phyloP scores from a whole-genome alignment of 2,113 vertebrate species.

The Beaufortia kweichowensis region DNA sequence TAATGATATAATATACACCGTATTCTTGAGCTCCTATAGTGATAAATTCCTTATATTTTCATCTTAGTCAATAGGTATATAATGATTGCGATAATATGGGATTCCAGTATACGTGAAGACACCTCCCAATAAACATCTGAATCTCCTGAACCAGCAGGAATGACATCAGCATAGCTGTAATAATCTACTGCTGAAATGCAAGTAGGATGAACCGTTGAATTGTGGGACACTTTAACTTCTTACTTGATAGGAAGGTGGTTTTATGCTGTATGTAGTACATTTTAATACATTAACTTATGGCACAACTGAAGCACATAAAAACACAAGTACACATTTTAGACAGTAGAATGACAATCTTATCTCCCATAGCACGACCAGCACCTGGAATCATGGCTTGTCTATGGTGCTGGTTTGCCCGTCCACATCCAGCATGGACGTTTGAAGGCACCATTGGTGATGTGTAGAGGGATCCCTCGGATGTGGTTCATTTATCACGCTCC shows the following conservation, averaged over 20 bases:
- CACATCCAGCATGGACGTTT: constrained; percentile 29
- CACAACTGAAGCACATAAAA: constrained; percentile 49
- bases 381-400: not conserved
- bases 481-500: constrained; percentile 21
- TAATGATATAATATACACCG: constrained; percentile 16
- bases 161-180: constrained; percentile 7
- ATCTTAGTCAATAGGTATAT: constrained; percentile 25
- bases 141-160: constrained; percentile 76
- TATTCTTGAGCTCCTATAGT: not conserved
- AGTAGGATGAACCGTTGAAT: not conserved
- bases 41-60: constrained; percentile 7
- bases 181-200: not conserved
- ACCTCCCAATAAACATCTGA: no score
- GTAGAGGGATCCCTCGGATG: not conserved
- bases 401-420: constrained; percentile 1
- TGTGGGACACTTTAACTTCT: constrained; percentile 38
- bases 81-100: constrained; percentile 6
- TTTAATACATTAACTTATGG: constrained; percentile 41
- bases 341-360: constrained; percentile 11
- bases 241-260: constrained; percentile 42
- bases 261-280: constrained; percentile 42
- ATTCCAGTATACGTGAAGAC: not conserved
- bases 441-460: constrained; percentile 42
- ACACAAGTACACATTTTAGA: not conserved
- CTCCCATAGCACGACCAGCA: not conserved